Percentiles rank a stretch among this genome's conserved stretches.
Evolutionary conservation across 2,888 invertebrate species (phyloP).

Genomic region (Drosophila merina): DNA sequence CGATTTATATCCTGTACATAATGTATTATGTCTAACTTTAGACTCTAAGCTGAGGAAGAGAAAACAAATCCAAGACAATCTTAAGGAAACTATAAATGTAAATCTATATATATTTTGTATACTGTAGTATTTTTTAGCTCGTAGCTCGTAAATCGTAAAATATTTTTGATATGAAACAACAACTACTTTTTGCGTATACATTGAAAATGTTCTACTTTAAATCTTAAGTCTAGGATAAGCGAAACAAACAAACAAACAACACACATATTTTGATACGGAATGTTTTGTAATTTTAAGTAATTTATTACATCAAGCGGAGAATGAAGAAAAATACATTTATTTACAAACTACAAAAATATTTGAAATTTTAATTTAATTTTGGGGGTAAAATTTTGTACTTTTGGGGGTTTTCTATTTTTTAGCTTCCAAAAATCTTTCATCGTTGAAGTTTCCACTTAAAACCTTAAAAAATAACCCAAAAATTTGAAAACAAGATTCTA

Average conservation of each 20-base stretch:
- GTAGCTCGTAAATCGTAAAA: conserved; percentile 50
- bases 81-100: conserved; percentile 31
- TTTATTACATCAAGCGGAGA: conserved; percentile 68
- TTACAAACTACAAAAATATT: conserved; percentile 45
- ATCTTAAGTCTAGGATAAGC: conserved; percentile 22
- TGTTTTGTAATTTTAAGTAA: conserved; percentile 81
- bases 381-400: background rate
- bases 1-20: conserved; percentile 67
- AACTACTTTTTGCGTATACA: conserved; percentile 55
- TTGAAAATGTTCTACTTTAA: conserved; percentile 66
- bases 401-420: background rate
- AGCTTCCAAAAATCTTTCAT: no score
- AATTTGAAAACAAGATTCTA: no score
- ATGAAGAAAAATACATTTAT: conserved; percentile 58
- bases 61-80: conserved; percentile 51
- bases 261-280: conserved; percentile 72
- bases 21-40: conserved; percentile 63
- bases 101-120: conserved; percentile 38
- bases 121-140: conserved; percentile 61
- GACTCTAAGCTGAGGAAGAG: conserved; percentile 53
- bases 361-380: conserved; percentile 1
- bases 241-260: conserved; percentile 16
- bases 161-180: conserved; percentile 65
- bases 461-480: no score
- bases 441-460: no score